Conservation (phyloP, 2,113 vertebrate genomes). For the Labeo catla region DNA sequence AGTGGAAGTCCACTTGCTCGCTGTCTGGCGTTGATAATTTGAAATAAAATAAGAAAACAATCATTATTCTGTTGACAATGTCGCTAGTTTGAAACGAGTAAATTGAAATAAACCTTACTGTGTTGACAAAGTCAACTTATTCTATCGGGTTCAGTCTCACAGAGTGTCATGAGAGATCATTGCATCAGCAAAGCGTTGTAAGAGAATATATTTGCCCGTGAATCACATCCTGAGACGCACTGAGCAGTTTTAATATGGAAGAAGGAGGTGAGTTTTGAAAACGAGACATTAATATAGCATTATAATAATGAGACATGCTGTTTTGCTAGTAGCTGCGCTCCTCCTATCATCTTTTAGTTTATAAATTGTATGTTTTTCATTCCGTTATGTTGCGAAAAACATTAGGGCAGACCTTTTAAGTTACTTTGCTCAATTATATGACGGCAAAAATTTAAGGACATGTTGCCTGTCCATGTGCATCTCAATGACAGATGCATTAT, state of each 20-base stretch:
- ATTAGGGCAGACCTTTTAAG: too few relatives aligned
- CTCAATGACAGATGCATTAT: too few relatives aligned
- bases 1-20: neutral
- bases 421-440: too few relatives aligned
- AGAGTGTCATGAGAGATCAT: neutral
- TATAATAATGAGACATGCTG: neutral
- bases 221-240: neutral
- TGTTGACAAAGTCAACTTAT: neutral
- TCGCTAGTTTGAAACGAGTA: too few relatives aligned
- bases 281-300: neutral
- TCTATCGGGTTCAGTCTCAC: neutral
- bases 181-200: neutral
- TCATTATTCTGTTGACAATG: neutral
- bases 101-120: too few relatives aligned
- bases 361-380: neutral
- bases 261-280: constrained; percentile 66
- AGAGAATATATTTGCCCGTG: neutral
- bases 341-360: neutral
- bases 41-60: neutral
- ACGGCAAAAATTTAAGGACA: too few relatives aligned
- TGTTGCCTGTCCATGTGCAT: too few relatives aligned
- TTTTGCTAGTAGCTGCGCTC: neutral
- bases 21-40: neutral
- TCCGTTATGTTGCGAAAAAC: neutral
- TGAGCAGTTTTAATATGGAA: constrained; percentile 63